A percentile compares a stretch with the other conserved stretches of the same genome.
Conservation (phyloP, 2,797 vertebrate genomes). For the Numenius phaeopus region DNA sequence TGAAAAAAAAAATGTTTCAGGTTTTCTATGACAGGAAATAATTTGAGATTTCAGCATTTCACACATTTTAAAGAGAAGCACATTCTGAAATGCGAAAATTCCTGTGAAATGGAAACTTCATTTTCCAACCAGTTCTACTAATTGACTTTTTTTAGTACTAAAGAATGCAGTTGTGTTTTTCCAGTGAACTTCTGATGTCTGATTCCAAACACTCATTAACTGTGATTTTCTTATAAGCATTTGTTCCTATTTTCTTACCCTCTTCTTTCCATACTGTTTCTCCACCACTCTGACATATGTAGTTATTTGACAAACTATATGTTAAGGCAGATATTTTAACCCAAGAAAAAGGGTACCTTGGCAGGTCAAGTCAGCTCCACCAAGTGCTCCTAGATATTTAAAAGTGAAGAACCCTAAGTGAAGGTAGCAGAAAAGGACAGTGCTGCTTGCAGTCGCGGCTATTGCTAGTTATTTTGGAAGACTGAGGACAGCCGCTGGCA, state of each 20-base stretch:
- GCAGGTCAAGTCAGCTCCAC: not conserved
- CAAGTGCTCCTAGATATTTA: not conserved
- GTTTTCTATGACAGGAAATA: not conserved
- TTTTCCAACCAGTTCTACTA: not conserved
- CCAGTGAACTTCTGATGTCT: not conserved
- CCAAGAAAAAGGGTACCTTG: not conserved
- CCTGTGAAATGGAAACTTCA: not conserved
- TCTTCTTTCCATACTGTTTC: not conserved
- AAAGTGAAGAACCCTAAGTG: not conserved
- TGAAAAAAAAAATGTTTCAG: not conserved
- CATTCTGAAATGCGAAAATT: not conserved
- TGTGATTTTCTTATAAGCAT: not conserved
- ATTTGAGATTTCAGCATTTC: not conserved
- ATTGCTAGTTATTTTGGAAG: not conserved
- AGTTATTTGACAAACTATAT: not conserved
- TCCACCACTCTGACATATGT: not conserved
- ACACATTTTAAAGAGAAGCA: not conserved
- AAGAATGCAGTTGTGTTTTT: not conserved
- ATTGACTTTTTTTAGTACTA: not conserved
- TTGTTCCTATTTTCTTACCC: not conserved
- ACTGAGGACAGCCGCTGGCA: not conserved
- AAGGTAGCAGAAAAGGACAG: not conserved
- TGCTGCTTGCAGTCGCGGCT: rapidly evolving
- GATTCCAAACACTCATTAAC: not conserved
- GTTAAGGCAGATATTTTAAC: not conserved